Base-by-base conservation (phyloP, 2,113 vertebrate genomes). In the Redunca redunca region DNA sequence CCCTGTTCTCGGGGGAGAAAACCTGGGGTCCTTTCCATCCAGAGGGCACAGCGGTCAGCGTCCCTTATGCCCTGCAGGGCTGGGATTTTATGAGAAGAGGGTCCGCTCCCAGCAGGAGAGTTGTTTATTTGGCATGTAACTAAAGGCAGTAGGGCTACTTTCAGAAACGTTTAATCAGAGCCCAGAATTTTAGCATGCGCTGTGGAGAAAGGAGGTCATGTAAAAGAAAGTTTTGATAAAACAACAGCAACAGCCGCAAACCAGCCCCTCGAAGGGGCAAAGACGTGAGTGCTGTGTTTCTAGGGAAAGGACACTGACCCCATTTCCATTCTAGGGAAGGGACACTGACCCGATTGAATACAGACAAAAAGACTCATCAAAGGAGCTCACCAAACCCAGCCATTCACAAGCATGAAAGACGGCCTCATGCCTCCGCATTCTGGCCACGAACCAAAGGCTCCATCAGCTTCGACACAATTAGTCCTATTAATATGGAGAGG, bases 201-300 rank as follows among this genome's bases (percentile, higher is more conserved):
- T 81, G 19, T 57, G 46, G 86, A 89, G 88, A 95, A 92, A 97
- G 77, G 94, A 96, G 96, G 89, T 87, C 94, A 55, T 48, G 55
- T 74, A 95, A 97, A 93, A 97, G 96, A 93, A 94, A 90, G 30
- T 97, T 94, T 87, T 84, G 62, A 94, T 97, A 62, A 88, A 89
- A 81, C 91, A 64, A 26, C 86, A 60, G 77, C 48, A 89, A 36
- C 57, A 26, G 5, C 48, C 88, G 91, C 94, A 94, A 95, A 94
- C 82, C 85, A 10, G 85, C 33, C 93, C 92, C 84, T 97, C 85
- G 52, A 48, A 84, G 67, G 95, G 95, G 83, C 36, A 26, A 46
- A 48, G 78, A 84, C 19, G 43, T 46, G 91, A 67, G 67, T 50
- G 25, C 25, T 15, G 58, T 77, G 55, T 92, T 97, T 95, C 94